phyloP scores from a whole-genome alignment of 1,140 invertebrate species.

The Drosophila suzukii region DNA sequence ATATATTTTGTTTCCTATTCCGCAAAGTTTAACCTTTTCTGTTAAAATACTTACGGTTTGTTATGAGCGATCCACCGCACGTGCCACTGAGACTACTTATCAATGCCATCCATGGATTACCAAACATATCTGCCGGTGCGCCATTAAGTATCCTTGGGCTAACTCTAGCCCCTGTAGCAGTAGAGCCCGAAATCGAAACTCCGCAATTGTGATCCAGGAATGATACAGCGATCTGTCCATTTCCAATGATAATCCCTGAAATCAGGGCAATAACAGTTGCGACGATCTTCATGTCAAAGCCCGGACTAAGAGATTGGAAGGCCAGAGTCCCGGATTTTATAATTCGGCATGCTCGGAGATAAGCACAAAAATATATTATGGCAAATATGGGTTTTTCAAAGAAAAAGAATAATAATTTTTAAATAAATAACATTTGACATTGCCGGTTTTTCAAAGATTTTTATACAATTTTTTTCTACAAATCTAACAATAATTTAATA shows the following conservation, averaged over 20 bases:
- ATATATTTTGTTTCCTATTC: too few species aligned
- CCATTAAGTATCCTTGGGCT: not conserved
- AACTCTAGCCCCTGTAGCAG: not conserved
- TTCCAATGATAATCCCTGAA: not conserved
- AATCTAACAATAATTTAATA: not conserved
- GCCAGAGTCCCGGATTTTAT: not conserved
- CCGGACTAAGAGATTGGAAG: not conserved
- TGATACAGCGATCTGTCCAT: not conserved
- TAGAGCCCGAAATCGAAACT: too few species aligned
- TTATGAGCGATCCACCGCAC: slow-evolving; percentile 26
- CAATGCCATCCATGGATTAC: slow-evolving; percentile 20
- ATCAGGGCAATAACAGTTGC: not conserved
- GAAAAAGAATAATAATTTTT: not conserved
- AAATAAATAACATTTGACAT: not conserved
- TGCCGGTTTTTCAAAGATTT: not conserved
- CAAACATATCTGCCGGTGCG: not conserved
- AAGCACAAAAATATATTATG: not conserved
- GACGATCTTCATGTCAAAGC: not conserved
- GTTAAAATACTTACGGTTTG: slow-evolving; percentile 4
- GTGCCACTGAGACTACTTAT: rapidly evolving
- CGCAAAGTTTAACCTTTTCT: not conserved
- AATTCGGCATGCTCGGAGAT: not conserved
- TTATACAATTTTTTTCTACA: too few species aligned
- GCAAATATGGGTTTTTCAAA: too few species aligned
- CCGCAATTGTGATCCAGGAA: slow-evolving; percentile 5